These are phyloP conservation scores for Drosophila neocordata DNA, from an alignment of 1,140 invertebrate genomes.

Conservation along the genomic window DNA sequence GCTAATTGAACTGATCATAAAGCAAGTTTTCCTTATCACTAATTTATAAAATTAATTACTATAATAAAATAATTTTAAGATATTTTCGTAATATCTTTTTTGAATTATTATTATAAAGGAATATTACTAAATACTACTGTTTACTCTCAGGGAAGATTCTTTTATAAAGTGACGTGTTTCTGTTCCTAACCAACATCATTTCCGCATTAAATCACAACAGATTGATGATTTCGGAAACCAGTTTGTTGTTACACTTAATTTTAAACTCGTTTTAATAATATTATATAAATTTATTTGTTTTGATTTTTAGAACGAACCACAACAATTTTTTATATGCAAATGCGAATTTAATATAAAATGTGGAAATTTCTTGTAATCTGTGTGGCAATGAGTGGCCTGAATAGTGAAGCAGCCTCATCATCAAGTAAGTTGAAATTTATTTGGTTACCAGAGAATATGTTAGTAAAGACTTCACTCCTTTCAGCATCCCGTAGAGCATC, in stretches of 20 bases:
- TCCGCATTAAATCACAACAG: not conserved
- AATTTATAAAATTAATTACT: no score
- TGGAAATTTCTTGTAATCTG: constrained; percentile 68
- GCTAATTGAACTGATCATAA: no score
- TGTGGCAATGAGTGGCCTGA: constrained; percentile 67
- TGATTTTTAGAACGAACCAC: constrained; percentile 13
- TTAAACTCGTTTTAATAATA: constrained; percentile 34
- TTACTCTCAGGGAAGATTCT: not conserved
- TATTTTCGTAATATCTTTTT: no score
- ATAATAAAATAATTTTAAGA: no score
- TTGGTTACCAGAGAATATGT: not conserved
- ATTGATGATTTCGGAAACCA: constrained; percentile 20
- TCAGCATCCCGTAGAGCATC: constrained; percentile 7
- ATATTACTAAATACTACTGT: no score
- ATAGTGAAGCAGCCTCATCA: constrained; percentile 51
- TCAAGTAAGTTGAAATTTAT: constrained; percentile 34
- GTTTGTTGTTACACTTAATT: constrained; percentile 40
- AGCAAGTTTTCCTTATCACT: no score
- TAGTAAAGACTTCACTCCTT: not conserved
- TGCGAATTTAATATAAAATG: constrained; percentile 56
- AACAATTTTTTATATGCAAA: constrained; percentile 39
- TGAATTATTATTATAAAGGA: no score
- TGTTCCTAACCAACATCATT: not conserved
- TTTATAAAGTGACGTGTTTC: not conserved
- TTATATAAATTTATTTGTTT: constrained; percentile 23